Evolutionary conservation across 2,888 invertebrate genomes (phyloP), one percentile per base, ranked within the genome.

Genomic region (Pemphredon lugubris): DNA sequence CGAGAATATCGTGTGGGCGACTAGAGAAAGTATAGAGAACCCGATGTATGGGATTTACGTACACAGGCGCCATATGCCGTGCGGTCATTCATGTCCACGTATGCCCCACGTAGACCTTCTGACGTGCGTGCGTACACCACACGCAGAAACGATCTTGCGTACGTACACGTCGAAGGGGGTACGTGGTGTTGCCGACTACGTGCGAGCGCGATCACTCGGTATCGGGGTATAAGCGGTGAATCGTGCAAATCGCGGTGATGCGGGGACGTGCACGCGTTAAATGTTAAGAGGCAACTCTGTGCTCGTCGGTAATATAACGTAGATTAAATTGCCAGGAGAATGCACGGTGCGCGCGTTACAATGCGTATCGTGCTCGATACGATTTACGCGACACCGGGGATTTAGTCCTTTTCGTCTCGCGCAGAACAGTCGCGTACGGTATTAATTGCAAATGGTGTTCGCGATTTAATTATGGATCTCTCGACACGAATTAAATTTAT

Each of bases 61-160:
- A 37, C 39, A 47, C 30, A 65, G 39, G 64, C 59, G 65, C 75
- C 79, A 73, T 79, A 75, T 79, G 78, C 53, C 55, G 45, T 44
- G 69, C 73, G 75, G 82, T 81, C 82, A 77, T 81, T 79, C 82
- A 72, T 81, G 73, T 76, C 76, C 71, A 74, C 72, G 81, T 81
- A 79, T 70, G 63, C 13, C 26, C 23, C 44, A 47, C 66, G 70
- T 70, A 65, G 57, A 23, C 60, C 55, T 63, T 58, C 45, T 47
- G 53, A 45, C 47, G 32, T 48, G 40, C 32, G 48, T 50, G 18
- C 50, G 14, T 37, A 30, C 14, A 30, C 13, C 20, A 44, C 37
- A 48, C 42, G 61, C 44, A 26, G 45, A 30, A 40, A 45, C 54
- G 23, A 16, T 5, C 32, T 44, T 14, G 30, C 55, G 40, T 48